These are phyloP conservation scores for Falco biarmicus DNA, from an alignment of 2,797 vertebrate genomes.

Conservation along the genomic window DNA sequence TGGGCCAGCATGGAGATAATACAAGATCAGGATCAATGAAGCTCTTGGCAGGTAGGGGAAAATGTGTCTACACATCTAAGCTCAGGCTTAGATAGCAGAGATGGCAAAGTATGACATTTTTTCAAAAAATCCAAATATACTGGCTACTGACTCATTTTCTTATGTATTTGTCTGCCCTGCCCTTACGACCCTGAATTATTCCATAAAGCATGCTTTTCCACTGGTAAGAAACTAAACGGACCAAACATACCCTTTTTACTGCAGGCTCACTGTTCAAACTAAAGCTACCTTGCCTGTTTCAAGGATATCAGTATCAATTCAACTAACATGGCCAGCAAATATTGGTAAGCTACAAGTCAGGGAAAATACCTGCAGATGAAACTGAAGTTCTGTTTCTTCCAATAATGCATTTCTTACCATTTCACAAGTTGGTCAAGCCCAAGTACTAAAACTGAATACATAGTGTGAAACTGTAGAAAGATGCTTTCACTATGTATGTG, in stretches of 20 bases:
- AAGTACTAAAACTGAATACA: not conserved
- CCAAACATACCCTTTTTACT: constrained; percentile 51
- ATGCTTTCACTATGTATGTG: not conserved
- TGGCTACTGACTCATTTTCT: not conserved
- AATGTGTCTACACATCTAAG: not conserved
- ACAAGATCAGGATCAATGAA: not conserved
- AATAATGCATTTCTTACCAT: not conserved
- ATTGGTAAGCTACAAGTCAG: constrained; percentile 30
- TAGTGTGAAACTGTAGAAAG: not conserved
- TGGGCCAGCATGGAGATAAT: not conserved
- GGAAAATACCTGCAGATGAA: constrained; percentile 37
- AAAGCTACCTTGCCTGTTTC: constrained; percentile 42
- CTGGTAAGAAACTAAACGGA: constrained; percentile 53
- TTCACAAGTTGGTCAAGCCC: not conserved
- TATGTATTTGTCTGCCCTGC: not conserved
- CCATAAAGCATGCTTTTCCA: constrained; percentile 57
- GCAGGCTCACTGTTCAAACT: constrained; percentile 53
- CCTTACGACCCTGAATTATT: constrained; percentile 37
- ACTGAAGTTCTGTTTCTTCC: not conserved
- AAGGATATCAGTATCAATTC: constrained; percentile 49
- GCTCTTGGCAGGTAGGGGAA: not conserved
- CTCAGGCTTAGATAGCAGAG: not conserved
- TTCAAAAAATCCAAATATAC: not conserved
- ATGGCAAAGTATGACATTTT: not conserved
- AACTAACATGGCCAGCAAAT: constrained; percentile 55